phyloP scores from a whole-genome alignment of 2,888 invertebrate species.

The Cepaea hortensis region DNA sequence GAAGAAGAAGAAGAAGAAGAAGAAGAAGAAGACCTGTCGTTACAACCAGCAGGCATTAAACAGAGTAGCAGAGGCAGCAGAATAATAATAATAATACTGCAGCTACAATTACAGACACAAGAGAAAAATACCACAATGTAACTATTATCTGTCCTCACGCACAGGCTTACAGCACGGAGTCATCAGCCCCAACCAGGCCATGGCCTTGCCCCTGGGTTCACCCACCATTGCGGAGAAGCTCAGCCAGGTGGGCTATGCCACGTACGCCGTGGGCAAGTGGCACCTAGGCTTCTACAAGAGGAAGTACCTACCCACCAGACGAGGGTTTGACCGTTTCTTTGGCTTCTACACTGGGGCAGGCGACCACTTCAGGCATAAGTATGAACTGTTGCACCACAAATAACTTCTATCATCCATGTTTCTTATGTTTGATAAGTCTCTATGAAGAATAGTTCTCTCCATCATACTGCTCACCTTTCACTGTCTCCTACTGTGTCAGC shows the following conservation, averaged over 20 bases:
- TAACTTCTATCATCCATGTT: too few species aligned
- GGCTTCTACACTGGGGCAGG: conserved; percentile 74
- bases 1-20: too few species aligned
- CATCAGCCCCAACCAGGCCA: conserved; percentile 60
- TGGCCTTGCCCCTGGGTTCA: conserved; percentile 59
- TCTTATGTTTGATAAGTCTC: too few species aligned
- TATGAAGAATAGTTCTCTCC: too few species aligned
- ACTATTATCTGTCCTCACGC: neutral
- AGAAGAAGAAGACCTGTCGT: too few species aligned
- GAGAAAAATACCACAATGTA: too few species aligned
- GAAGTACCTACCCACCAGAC: conserved; percentile 73
- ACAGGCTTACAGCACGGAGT: conserved; percentile 61
- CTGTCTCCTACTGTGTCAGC: too few species aligned
- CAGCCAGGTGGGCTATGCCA: conserved; percentile 60
- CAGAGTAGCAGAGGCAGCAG: too few species aligned
- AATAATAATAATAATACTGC: too few species aligned
- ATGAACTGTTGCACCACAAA: neutral
- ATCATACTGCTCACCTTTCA: too few species aligned
- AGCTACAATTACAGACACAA: too few species aligned
- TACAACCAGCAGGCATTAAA: too few species aligned
- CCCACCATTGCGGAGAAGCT: conserved; percentile 64
- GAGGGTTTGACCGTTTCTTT: conserved; percentile 77
- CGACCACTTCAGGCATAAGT: conserved; percentile 70
- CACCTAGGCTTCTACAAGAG: conserved; percentile 77
- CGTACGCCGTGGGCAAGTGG: conserved; percentile 73